These are phyloP conservation scores for Drosophila pullipes DNA, from an alignment of 2,888 invertebrate genomes.

Conservation along the genomic window DNA sequence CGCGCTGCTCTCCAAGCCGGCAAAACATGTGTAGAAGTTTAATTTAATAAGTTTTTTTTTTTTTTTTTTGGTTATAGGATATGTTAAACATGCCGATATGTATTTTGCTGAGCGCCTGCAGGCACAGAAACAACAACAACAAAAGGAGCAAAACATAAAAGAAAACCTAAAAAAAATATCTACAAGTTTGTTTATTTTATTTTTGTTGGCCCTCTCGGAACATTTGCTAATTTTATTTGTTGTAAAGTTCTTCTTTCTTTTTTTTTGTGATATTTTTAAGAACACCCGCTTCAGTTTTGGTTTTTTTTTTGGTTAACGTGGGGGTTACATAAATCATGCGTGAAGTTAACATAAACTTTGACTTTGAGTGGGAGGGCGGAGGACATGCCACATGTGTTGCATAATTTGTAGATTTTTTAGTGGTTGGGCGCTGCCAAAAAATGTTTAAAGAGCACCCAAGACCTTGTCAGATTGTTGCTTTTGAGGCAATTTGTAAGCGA, in stretches of 20 bases:
- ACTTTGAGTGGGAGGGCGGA: conserved; percentile 18
- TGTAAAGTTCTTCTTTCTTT: conserved; percentile 58
- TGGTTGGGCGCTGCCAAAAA: background rate
- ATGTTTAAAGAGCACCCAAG: conserved; percentile 9
- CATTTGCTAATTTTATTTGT: conserved; percentile 78
- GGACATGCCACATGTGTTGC: conserved; percentile 60
- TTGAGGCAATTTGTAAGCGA: conserved; percentile 28
- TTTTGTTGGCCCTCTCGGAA: conserved; percentile 30
- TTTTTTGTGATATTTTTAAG: conserved; percentile 31
- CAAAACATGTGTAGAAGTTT: conserved; percentile 79
- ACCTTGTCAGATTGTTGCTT: background rate
- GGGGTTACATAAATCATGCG: conserved; percentile 73
- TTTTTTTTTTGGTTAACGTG: conserved; percentile 4
- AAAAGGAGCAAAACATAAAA: conserved; percentile 50
- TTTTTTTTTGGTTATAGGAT: conserved; percentile 58
- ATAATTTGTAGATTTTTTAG: conserved; percentile 49
- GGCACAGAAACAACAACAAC: conserved; percentile 13
- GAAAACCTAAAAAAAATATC: conserved; percentile 26
- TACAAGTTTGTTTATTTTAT: conserved; percentile 50
- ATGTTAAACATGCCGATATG: conserved; percentile 76
- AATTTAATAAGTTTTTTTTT: conserved; percentile 81
- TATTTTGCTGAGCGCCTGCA: conserved; percentile 44
- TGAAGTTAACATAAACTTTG: conserved; percentile 73
- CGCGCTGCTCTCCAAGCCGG: conserved; percentile 4
- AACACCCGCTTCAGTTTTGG: conserved; percentile 7